Conservation (phyloP, 2,797 vertebrate species). For the Platalea minor region DNA sequence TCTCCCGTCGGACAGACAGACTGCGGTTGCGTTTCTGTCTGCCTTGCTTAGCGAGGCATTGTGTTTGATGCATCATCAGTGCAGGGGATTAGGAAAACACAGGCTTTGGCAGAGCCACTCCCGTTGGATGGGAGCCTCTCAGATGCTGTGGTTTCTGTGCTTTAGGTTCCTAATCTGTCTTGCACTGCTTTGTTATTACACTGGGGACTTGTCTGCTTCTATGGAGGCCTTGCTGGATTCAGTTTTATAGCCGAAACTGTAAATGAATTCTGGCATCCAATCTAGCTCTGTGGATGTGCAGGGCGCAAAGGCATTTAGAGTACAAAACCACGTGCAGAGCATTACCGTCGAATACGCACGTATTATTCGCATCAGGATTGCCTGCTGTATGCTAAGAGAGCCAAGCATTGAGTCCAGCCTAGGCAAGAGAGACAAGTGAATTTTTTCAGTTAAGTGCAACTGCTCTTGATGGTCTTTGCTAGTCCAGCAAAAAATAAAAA, state of each 20-base stretch:
- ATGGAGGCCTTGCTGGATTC: background rate
- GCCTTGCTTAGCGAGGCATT: background rate
- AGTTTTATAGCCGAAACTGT: background rate
- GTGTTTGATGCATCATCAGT: background rate
- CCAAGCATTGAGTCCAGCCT: background rate
- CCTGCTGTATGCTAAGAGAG: background rate
- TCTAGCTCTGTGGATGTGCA: background rate
- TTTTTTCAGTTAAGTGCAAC: background rate
- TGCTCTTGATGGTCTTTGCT: background rate
- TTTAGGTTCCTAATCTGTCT: conserved; percentile 23
- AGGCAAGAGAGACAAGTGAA: background rate
- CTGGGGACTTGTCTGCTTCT: conserved; percentile 31
- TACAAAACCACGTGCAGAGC: background rate
- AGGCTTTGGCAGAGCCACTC: background rate
- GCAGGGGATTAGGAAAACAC: background rate
- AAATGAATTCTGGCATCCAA: conserved; percentile 36
- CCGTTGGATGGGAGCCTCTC: background rate
- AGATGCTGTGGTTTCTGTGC: conserved; percentile 17
- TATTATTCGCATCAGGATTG: background rate
- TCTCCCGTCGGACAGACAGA: background rate
- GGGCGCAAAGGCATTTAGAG: background rate
- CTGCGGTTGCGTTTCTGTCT: conserved; percentile 14
- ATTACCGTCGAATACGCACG: background rate
- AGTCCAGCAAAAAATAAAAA: background rate
- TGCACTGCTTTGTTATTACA: background rate